Base-by-base conservation (phyloP, 2,113 vertebrate species). In the Osmerus eperlanus region DNA sequence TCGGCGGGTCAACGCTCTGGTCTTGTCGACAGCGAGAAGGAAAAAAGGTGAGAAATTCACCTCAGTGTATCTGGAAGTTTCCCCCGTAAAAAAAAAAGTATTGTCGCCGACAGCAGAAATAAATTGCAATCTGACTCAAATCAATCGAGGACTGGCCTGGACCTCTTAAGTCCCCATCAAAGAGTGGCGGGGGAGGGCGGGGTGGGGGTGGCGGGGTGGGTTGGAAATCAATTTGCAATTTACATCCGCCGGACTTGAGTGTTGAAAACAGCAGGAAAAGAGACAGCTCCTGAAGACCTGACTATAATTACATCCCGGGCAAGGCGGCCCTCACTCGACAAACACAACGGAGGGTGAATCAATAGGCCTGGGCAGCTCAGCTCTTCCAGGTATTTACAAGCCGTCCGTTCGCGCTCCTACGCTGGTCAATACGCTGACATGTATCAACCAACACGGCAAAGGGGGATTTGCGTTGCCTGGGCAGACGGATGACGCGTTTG, bases 161-260 rank as follows among this genome's bases (percentile, higher is more conserved):
- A 89, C 87, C 79, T 84, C 78, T 89, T 90, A 90, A 92, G 84
- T 91, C 89, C 86, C 89, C 88, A 91, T 90, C 86, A 90, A 90
- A 83, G 84, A 84, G 83, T 79, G 79, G 84, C 78, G 65, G 76
- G 78, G 71, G 76, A 59, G 71, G 36, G 36, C 1, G 32, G 5
- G 36, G 8, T 7, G 36, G 36, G 36, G 36, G 0, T 4, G 36
- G 36, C 8, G 36, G 36, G 36, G 1, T 4, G 36, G 36, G 36
- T 41, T 41, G 78, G 84, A 89, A 91, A 92, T 92, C 91, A 88
- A 91, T 92, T 88, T 85, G 85, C 81, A 89, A 93, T 92, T 91
- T 90, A 89, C 89, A 91, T 90, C 85, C 86, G 84, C 79, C 73
- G 84, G 84, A 21, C 7, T 86, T 87, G 81, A 83, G 84, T 84